Evolutionary conservation across 2,797 vertebrate species (phyloP).

Genomic region (Amniataba percoides): DNA sequence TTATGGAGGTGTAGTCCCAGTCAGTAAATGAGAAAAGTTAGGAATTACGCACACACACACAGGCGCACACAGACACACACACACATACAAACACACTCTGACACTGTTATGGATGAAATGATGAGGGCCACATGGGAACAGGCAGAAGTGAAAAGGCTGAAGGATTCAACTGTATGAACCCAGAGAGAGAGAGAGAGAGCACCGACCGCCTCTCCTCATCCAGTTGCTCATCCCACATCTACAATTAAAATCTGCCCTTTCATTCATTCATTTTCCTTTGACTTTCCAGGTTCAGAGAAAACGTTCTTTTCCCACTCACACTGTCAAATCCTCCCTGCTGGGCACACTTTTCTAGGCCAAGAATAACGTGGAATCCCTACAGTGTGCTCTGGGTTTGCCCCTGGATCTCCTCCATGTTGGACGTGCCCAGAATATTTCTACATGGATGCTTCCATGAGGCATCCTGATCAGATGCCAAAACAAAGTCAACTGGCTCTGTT

Average conservation of each 20-base stretch:
- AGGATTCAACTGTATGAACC: conserved; percentile 8
- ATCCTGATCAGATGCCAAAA: background rate
- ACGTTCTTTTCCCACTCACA: background rate
- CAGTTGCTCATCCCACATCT: background rate
- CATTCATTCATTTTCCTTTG: background rate
- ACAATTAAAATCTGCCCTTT: background rate
- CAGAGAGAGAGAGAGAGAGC: background rate
- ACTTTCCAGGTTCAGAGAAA: background rate
- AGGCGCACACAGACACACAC: background rate
- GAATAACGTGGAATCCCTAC: conserved; percentile 18
- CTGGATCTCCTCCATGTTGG: conserved; percentile 4
- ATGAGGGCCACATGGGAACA: conserved; percentile 14
- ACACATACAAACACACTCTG: background rate
- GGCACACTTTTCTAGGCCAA: background rate
- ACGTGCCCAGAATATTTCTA: background rate
- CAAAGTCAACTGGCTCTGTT: background rate
- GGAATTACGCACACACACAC: conserved; percentile 4
- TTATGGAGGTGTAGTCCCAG: conserved; percentile 13
- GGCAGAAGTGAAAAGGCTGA: conserved; percentile 34
- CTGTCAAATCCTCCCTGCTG: background rate
- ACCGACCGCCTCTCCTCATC: background rate
- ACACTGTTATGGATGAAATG: conserved; percentile 10
- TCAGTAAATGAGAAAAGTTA: conserved; percentile 17
- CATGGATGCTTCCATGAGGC: background rate
- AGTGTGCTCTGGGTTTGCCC: conserved; percentile 3